Base-by-base conservation (phyloP, 2,888 invertebrate genomes). In the Neoascia interrupta region DNA sequence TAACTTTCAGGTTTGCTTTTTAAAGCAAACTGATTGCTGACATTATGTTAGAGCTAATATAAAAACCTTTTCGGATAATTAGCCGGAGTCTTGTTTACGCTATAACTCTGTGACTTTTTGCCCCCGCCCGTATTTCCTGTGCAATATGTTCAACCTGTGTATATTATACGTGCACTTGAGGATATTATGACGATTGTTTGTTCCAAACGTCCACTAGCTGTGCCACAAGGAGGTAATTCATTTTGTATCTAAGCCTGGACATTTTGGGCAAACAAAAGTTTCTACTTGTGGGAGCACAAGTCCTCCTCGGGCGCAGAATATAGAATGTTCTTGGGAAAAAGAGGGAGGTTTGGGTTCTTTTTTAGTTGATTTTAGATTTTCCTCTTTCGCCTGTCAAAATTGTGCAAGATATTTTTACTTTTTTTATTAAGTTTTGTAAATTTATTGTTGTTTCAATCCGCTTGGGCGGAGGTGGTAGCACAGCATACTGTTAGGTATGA, bases 141-240 rank as follows among this genome's bases (percentile, higher is more conserved):
- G 69, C 56, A 63, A n/a, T 58, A 23, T 11, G 37, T 45, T 64
- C 49, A 58, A 53, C 41, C 43, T 54, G n/a, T n/a, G n/a, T n/a
- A n/a, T n/a, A n/a, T n/a, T n/a, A n/a, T n/a, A 49, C 18, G 53
- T 61, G 54, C 61, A 69, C 18, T 61, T 69, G 54, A 41, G 18
- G 37, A 37, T 34, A 60, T 26, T 45, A 36, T 66, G 43, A 47
- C 54, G 66, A 47, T 66, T 56, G 56, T 66, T 66, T 56, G 54
- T 21, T 28, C n/a, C n/a, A 23, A 66, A 26, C 37, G 37, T 56
- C 36, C 54, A 1, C 28, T 28, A 21, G 54, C n/a, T n/a, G n/a
- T n/a, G n/a, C n/a, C n/a, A 60, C 58, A 45, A 58, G 64, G 53
- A 64, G 39, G 64, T 72, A 58, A 64, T 76, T 58, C 58, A 58